Evolutionary conservation across 2,113 vertebrate genomes (phyloP), one percentile per base, ranked within the genome.

Genomic region (Bujurquina vittata): DNA sequence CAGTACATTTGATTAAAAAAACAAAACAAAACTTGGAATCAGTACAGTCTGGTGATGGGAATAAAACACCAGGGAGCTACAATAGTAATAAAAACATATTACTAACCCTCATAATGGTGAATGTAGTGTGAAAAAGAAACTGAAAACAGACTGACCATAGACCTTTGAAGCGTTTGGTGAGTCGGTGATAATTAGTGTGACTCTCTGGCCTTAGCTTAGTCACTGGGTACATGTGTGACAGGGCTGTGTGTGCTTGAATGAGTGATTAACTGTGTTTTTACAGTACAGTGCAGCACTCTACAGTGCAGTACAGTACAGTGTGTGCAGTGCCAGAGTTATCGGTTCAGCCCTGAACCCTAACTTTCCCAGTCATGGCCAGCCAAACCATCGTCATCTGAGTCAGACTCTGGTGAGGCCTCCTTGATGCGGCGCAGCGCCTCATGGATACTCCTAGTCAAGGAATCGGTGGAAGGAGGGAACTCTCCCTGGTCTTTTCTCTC

Each of bases 401-500:
- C 98, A 1, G 98, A 99, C 49, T 99, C 98, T 3, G 98, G 98
- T 0, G 98, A 99, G 0, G 98, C 98, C 91, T 99, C 98, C 88
- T 99, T 99, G 94, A 99, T 99, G 89, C 98, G 96, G 26, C 97
- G 95, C 86, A 99, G 95, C 2, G 98, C 98, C 93, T 99, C 98
- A 56, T 99, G 97, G 94, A 99, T 99, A 95, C 98, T 99, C 85
- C 97, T 96, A 22, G 98, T 99, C 77, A 99, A 94, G 26, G 98
- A 97, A 90, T 99, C 98, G 0, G 92, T 89, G 77, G 97, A 91
- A 60, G 97, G 96, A 2, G 94, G 94, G 77, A 96, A 90, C 83
- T 95, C 96, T 94, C 93, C 95, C 95, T 78, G 94, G 94, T 89
- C 97, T 95, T 92, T 96, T 92, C 92, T 97, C 80, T 97, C 97